phyloP scores from a whole-genome alignment of 2,113 vertebrate genomes.

The Sebastes fasciatus region DNA sequence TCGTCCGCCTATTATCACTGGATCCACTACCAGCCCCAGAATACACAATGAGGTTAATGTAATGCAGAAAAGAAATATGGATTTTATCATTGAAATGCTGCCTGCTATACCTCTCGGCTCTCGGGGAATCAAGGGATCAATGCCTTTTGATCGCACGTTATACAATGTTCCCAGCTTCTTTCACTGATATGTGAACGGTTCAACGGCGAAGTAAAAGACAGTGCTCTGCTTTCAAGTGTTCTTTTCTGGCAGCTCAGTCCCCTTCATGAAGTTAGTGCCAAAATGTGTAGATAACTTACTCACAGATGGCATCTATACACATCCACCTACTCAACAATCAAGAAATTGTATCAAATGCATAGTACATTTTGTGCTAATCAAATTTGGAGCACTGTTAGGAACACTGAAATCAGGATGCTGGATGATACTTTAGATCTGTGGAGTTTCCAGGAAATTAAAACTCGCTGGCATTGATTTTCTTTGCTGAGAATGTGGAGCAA shows the following conservation, averaged over 20 bases:
- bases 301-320: background rate
- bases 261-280: background rate
- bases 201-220: background rate
- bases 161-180: background rate
- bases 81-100: slow-evolving; percentile 9
- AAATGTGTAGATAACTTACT: background rate
- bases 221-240: background rate
- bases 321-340: background rate
- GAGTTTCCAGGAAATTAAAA: background rate
- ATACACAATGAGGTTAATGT: slow-evolving; percentile 20
- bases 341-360: background rate
- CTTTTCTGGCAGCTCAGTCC: background rate
- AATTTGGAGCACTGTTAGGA: background rate
- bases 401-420: background rate
- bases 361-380: background rate
- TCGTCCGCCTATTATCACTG: background rate
- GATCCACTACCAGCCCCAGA: background rate
- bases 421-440: background rate
- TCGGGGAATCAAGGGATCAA: background rate
- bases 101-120: background rate
- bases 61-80: slow-evolving; percentile 13
- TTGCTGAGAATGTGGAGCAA: slow-evolving; percentile 1
- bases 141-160: slow-evolving; percentile 11
- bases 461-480: background rate
- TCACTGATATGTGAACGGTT: background rate